Conservation (phyloP, 2,888 invertebrate genomes). For the Drosophila siamana region DNA sequence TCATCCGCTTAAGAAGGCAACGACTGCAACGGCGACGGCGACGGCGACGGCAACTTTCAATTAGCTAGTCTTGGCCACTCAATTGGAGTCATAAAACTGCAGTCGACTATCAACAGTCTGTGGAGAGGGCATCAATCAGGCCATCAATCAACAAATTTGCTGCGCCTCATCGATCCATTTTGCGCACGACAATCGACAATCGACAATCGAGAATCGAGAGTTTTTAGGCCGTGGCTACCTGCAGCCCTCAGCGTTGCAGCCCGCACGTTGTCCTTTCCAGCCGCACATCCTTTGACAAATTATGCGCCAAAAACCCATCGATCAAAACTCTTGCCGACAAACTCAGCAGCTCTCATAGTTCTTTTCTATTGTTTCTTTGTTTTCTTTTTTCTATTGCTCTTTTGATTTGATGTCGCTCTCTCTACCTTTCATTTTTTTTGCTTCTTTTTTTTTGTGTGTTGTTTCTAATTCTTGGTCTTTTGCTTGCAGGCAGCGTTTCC, state of each 20-base stretch:
- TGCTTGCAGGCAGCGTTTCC: slow-evolving; percentile 52
- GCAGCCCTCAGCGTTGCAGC: background rate
- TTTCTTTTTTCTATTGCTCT: slow-evolving; percentile 62
- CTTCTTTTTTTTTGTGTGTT: slow-evolving; percentile 12
- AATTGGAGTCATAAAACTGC: slow-evolving; percentile 43
- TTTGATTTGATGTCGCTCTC: too few relatives aligned
- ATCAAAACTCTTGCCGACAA: slow-evolving; percentile 55
- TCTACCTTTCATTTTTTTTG: slow-evolving; percentile 36
- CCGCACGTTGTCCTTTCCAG: background rate
- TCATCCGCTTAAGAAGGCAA: slow-evolving; percentile 12
- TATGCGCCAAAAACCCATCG: slow-evolving; percentile 56
- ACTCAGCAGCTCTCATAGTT: slow-evolving; percentile 43
- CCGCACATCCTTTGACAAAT: slow-evolving; percentile 22
- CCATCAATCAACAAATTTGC: slow-evolving; percentile 64
- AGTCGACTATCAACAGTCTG: slow-evolving; percentile 4
- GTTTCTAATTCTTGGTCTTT: slow-evolving; percentile 40
- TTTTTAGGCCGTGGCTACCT: background rate
- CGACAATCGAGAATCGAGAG: slow-evolving; percentile 17
- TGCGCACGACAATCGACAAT: slow-evolving; percentile 29
- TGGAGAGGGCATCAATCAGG: slow-evolving; percentile 58
- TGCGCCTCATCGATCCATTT: slow-evolving; percentile 51
- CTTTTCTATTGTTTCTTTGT: slow-evolving; percentile 64
- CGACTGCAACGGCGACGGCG: background rate
- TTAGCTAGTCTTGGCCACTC: slow-evolving; percentile 42
- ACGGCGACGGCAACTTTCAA: slow-evolving; percentile 27